These are phyloP conservation scores for Andricus grossulariae DNA, from an alignment of 1,140 invertebrate genomes.

Conservation along the genomic window DNA sequence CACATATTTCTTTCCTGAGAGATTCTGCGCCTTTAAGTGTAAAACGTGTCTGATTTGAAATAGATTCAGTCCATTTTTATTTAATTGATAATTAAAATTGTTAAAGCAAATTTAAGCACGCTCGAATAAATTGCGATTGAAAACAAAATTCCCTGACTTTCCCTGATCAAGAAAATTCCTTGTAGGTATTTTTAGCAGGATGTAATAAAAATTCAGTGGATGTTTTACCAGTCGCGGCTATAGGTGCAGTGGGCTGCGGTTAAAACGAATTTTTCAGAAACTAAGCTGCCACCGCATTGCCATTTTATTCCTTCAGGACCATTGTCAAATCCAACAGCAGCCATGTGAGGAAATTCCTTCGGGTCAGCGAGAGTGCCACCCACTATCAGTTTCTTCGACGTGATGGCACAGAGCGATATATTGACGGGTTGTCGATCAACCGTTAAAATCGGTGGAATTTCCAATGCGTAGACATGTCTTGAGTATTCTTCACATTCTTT, in stretches of 20 bases:
- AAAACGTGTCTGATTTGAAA: too few species aligned
- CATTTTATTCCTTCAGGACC: slow-evolving; percentile 39
- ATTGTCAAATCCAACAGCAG: slow-evolving; percentile 59
- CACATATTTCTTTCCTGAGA: too few species aligned
- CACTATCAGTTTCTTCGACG: slow-evolving; percentile 63
- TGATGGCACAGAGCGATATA: slow-evolving; percentile 60
- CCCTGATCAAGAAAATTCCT: too few species aligned
- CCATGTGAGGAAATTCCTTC: slow-evolving; percentile 75
- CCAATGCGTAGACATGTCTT: slow-evolving; percentile 53
- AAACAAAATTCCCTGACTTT: too few species aligned
- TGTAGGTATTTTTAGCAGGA: too few species aligned
- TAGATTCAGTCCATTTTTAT: too few species aligned
- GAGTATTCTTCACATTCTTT: slow-evolving; percentile 68
- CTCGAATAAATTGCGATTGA: too few species aligned
- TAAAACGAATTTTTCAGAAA: slow-evolving; percentile 73
- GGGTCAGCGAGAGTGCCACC: slow-evolving; percentile 67
- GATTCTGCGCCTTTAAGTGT: too few species aligned
- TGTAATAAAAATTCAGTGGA: too few species aligned
- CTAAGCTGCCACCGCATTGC: slow-evolving; percentile 75
- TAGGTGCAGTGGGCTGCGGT: slow-evolving; percentile 75
- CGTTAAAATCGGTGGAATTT: slow-evolving; percentile 49
- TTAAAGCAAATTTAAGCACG: too few species aligned
- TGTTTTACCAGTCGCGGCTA: slow-evolving; percentile 52
- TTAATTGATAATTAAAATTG: too few species aligned
- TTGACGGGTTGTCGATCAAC: slow-evolving; percentile 50